Conservation (phyloP, 2,113 vertebrate species). For the Grammomys dolichurus region DNA sequence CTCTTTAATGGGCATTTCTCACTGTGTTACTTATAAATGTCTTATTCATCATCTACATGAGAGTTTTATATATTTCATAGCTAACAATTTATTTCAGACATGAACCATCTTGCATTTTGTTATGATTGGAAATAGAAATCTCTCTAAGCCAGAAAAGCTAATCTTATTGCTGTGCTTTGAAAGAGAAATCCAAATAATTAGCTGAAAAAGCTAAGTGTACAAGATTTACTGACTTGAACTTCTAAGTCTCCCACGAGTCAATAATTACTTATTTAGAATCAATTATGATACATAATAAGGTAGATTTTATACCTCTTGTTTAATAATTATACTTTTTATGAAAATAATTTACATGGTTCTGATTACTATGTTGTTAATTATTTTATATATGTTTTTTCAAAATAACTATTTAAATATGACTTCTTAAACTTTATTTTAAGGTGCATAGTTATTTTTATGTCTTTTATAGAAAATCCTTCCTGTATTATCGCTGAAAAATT, state of each 20-base stretch:
- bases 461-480: background rate
- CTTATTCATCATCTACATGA: background rate
- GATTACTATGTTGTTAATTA: background rate
- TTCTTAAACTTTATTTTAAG: background rate
- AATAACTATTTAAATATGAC: background rate
- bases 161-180: background rate
- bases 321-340: background rate
- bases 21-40: background rate
- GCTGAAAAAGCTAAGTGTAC: background rate
- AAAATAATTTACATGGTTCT: background rate
- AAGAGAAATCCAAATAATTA: background rate
- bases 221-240: background rate
- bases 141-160: background rate
- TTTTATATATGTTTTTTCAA: background rate
- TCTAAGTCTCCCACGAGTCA: background rate
- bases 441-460: background rate
- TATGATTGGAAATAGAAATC: background rate
- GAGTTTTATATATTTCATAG: background rate
- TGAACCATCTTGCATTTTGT: background rate
- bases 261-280: background rate
- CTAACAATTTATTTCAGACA: conserved; percentile 23
- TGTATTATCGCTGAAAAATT: background rate
- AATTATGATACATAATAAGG: conserved; percentile 26
- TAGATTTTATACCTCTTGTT: background rate
- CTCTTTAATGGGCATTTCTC: background rate